Evolutionary conservation across 2,888 invertebrate genomes (phyloP), one percentile per base, ranked within the genome.

Genomic region (Nowickia ferox): DNA sequence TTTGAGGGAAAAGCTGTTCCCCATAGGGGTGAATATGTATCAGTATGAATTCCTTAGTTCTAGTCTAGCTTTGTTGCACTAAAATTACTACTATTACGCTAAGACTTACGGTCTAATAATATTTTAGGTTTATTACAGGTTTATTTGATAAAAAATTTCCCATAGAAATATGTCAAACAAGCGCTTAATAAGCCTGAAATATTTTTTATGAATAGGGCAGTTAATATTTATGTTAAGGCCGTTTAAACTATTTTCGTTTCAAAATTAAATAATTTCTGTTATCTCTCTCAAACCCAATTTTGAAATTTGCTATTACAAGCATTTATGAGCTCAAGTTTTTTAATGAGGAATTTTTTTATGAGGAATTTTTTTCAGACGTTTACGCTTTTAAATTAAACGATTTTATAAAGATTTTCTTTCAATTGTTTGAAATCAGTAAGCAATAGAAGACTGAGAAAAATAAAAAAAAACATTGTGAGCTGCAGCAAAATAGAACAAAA

Each of bases 301-400:
- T 38, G 9, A 59, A 59, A 59, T 59, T 30, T 38, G 59, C 15
- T 15, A 15, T 15, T 30, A 30, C 8, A 57, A 57, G 8, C 15
- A 30, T 57, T 57, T 22, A 11, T 10, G 53, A 15, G 5, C 4
- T 19, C 2, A 53, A 53, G 10, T 19, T 22, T 53, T 53, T 11
- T 19, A 4, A 19, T 53, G 38, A 57, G 38, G 13, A 38, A 22
- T 13, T 22, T 38, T 38, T 38, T 19, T 53, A 19, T 53, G 38
- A 57, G 38, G 13, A 38, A 22, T 13, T 22, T 38, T 38, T 38
- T 30, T 57, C 9, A 15, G 30, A 30, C 30, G 1, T 22, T 5
- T 55, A 30, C n/a, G 38, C 51, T 51, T 51, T 69, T 19, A 74
- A 74, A 40, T 38, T 63, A 15, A 38, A 46, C 44, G 44, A 38